Base-by-base conservation (phyloP, 2,888 invertebrate genomes). In the Rhaphigaster nebulosa region DNA sequence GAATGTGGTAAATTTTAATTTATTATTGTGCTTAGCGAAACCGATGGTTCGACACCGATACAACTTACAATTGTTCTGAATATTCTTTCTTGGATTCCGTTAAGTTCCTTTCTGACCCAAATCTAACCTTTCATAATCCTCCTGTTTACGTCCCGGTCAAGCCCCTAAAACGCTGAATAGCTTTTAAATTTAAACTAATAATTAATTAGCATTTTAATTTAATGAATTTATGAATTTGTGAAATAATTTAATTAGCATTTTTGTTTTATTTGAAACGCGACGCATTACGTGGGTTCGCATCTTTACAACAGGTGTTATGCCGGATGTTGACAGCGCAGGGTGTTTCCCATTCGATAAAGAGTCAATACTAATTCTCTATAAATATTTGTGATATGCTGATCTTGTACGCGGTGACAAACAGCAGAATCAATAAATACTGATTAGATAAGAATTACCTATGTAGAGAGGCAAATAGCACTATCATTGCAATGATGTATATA, bases 361-460 rank as follows among this genome's bases (percentile, higher is more conserved):
- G 29, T 13, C 65, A 18, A 65, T 65, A 29, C 65, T 65, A 65
- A 65, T 65, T 65, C 65, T 65, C 29, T 29, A 65, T 65, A 65
- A 65, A 65, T 65, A 65, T 65, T 65, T 65, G 65, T 65, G 18
- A 65, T 65, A 65, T 65, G 65, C 65, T 65, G 65, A 65, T 65
- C 65, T 65, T 0, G 29, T 65, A 15, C 29, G 65, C 29, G 65
- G 65, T 65, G 65, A 65, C 65, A 34, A 65, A 65, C 65, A 34
- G 65, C 20, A 65, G 29, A 29, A 65, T 65, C 65, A 65, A 65
- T 65, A 65, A 60, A 29, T 34, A 18, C 29, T 34, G 65, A 65
- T 65, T 65, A 65, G 65, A 65, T 65, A 65, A 65, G 65, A 15
- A 65, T 65, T 65, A 60, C n/a, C 60, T 26, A 29, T 29, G 65